Evolutionary conservation across 2,797 vertebrate species (phyloP).

Genomic region (Phoxinus dragarum): DNA sequence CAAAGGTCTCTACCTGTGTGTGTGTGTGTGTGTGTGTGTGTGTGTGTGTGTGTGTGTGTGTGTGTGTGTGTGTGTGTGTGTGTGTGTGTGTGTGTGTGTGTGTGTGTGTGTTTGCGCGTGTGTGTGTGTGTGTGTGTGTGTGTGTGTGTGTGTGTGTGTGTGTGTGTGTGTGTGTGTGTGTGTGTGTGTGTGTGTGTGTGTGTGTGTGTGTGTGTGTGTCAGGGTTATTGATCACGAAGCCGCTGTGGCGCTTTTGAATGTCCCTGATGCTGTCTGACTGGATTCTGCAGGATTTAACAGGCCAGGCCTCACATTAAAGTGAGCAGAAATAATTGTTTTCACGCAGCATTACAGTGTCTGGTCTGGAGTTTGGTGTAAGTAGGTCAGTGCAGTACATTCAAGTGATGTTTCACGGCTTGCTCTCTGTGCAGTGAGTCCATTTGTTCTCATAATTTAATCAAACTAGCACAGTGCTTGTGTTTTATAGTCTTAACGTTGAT

Average conservation of each 20-base stretch:
- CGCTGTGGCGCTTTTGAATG: neutral
- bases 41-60: no score
- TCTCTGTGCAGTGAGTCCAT: neutral
- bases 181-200: no score
- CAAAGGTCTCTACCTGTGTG: neutral
- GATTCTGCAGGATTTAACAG: neutral
- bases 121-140: no score
- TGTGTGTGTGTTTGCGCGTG: no score
- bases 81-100: neutral
- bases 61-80: no score
- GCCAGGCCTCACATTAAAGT: slow-evolving; percentile 16
- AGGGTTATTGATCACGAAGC: neutral
- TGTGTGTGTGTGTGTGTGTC: neutral
- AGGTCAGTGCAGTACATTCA: slow-evolving; percentile 3
- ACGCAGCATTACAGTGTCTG: slow-evolving; percentile 9
- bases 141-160: neutral
- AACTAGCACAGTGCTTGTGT: neutral
- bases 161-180: no score
- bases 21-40: no score
- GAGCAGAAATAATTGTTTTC: slow-evolving; percentile 29
- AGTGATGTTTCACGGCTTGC: neutral
- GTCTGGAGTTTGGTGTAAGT: neutral
- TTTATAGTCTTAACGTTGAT: neutral
- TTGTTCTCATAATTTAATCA: neutral
- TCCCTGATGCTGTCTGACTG: neutral